Conservation (phyloP, 2,113 vertebrate species). For the Apaloderma vittatum region DNA sequence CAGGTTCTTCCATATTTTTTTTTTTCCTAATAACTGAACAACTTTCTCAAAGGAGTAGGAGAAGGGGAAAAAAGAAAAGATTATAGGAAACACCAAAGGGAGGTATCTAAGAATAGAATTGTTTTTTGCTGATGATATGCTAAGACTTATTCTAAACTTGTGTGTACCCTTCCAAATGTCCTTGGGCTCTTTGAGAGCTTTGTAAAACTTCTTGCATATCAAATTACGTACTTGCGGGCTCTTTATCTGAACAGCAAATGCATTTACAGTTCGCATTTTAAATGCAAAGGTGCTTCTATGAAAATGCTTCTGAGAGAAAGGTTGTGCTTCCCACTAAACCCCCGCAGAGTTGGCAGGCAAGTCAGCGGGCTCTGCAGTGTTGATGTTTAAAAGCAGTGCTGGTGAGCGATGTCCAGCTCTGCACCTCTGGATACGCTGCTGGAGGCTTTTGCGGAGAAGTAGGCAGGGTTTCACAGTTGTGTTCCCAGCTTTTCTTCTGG, state of each 20-base stretch:
- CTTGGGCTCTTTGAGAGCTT: conserved; percentile 48
- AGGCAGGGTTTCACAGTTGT: neutral
- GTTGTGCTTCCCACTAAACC: neutral
- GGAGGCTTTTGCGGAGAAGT: neutral
- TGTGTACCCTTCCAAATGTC: conserved; percentile 24
- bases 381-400: neutral
- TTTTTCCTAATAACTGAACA: neutral
- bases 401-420: neutral
- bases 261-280: neutral
- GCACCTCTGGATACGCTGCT: neutral
- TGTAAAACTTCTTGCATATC: conserved; percentile 37
- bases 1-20: conserved; percentile 57
- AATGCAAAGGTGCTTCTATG: conserved; percentile 45
- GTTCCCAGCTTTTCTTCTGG: neutral
- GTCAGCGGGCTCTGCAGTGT: neutral
- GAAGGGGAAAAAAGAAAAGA: neutral
- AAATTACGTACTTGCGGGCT: neutral
- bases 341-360: neutral
- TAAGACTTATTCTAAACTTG: conserved; percentile 25
- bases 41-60: conserved; percentile 53
- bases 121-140: conserved; percentile 39
- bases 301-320: neutral
- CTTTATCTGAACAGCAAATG: conserved; percentile 40
- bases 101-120: conserved; percentile 65
- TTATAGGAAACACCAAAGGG: conserved; percentile 55